Evolutionary conservation across 2,797 vertebrate species (phyloP), one percentile per base, ranked within the genome.

Genomic region (Takifugu rubripes): DNA sequence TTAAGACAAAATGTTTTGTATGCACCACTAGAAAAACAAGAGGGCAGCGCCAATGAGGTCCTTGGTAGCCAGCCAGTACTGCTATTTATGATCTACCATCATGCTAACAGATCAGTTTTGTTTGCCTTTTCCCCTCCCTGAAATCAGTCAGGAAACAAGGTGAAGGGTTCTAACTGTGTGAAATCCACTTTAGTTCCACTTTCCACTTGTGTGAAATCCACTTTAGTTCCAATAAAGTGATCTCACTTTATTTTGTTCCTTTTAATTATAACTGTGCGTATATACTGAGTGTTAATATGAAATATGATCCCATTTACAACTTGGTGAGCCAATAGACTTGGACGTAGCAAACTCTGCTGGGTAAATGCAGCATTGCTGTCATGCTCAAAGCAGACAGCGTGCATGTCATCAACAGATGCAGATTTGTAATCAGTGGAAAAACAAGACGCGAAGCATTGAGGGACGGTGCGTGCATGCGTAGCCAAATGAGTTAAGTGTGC

Each of bases 11-110:
- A 64, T 78, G 67, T 75, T 75, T 73, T 40, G 9, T 40, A 40
- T 40, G 36, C 36, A 40, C 36, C 36, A 40, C 36, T 40, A 40
- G 36, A 40, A 40, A 40, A 40, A 40, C 36, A 79, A 70, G 74
- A 68, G 62, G 61, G 68, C 42, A 46, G 56, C 57, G 42, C 63
- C 64, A 74, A 68, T 40, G 55, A 68, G 52, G 47, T 56, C 74
- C 53, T 74, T 69, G 77, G 87, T 85, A 62, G 26, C 83, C 68
- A 64, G 71, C 78, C 86, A 84, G 64, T 61, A 1, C 66, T 66
- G 80, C 75, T 85, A 83, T 89, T 88, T 85, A 87, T 71, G 78
- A 86, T 70, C 25, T 0, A 25, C 57, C 65, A 61, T 65, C 26
- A 54, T 56, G 33, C 62, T 66, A 63, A 31, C 64, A 59, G 59